Percentiles rank a stretch among this genome's conserved stretches.
Evolutionary conservation across 2,797 vertebrate genomes (phyloP).

Genomic region (Alectoris magna): DNA sequence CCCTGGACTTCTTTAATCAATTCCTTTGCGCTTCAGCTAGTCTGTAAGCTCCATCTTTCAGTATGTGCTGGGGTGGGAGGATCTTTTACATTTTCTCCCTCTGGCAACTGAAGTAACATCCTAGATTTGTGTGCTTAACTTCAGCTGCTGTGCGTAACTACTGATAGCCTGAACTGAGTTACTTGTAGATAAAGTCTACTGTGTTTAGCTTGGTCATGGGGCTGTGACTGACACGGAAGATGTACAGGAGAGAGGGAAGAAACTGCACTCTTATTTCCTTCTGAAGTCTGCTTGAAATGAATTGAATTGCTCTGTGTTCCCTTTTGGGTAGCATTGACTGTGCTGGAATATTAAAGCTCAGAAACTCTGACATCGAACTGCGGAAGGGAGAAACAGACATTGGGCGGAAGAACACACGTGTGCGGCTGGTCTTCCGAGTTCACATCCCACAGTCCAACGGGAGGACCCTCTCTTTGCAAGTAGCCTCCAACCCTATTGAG

Average conservation of each 20-base stretch:
- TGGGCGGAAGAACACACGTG: conserved; percentile 94
- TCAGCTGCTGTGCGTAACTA: not conserved
- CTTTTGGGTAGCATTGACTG: conserved; percentile 89
- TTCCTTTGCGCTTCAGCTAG: not conserved
- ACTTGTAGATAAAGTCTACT: not conserved
- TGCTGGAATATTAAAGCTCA: conserved; percentile 94
- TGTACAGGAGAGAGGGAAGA: not conserved
- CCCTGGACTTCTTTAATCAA: not conserved
- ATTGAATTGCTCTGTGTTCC: not conserved
- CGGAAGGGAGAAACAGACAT: conserved; percentile 98
- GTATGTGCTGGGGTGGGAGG: not conserved
- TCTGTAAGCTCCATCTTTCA: not conserved
- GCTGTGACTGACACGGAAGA: not conserved
- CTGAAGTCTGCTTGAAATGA: not conserved
- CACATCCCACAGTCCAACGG: conserved; percentile 94
- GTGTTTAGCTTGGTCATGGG: not conserved
- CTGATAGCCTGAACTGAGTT: not conserved
- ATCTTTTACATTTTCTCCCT: not conserved
- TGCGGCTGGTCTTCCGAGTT: conserved; percentile 94
- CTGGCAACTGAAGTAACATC: not conserved
- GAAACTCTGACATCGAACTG: conserved; percentile 96
- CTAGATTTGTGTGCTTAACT: not conserved
- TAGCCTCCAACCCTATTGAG: conserved; percentile 93
- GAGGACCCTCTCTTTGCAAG: conserved; percentile 92
- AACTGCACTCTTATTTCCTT: fast-evolving